Evolutionary conservation across 2,797 vertebrate genomes (phyloP), one percentile per base, ranked within the genome.

Genomic region (Poeciliopsis gracilis): DNA sequence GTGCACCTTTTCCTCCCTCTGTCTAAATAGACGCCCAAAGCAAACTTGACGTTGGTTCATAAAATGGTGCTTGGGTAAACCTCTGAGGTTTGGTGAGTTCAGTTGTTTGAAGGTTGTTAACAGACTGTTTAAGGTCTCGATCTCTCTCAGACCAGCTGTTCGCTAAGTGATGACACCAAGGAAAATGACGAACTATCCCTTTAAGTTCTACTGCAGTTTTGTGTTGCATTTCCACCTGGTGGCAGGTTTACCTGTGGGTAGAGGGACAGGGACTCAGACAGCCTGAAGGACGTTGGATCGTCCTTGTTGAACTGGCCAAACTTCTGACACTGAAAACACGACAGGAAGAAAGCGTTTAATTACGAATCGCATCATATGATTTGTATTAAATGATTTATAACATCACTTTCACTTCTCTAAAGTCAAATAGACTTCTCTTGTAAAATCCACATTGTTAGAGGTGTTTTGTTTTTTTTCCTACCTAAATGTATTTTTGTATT

Each of bases 251-350:
- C 98, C 97, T 99, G 98, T 85, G 98, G 98, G 91, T 99, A 99
- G 1, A 99, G 96, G 28, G 98, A 99, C 90, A 99, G 97, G 10
- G 97, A 97, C 90, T 99, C 98, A 0, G 98, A 98, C 79, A 99
- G 92, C 82, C 94, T 97, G 91, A 99, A 99, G 55, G 98, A 99
- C 33, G 94, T 95, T 0, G 98, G 97, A 88, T 99, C 98, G 16
- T 99, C 98, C 94, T 99, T 99, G 88, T 96, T 98, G 94, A 98
- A 99, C 73, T 99, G 98, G 81, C 98, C 98, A 83, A 99, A 99
- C 87, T 99, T 99, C 95, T 99, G 98, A 95, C 98, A 99, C 98
- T 99, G 92, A 90, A 92, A 77, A 77, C 18, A 11, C 79, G 33
- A 46, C 8, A 28, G 25, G 25, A 70, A 70, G 41, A 43, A 45